Base-by-base conservation (phyloP, 2,888 invertebrate species). In the Agonopterix heracliana region DNA sequence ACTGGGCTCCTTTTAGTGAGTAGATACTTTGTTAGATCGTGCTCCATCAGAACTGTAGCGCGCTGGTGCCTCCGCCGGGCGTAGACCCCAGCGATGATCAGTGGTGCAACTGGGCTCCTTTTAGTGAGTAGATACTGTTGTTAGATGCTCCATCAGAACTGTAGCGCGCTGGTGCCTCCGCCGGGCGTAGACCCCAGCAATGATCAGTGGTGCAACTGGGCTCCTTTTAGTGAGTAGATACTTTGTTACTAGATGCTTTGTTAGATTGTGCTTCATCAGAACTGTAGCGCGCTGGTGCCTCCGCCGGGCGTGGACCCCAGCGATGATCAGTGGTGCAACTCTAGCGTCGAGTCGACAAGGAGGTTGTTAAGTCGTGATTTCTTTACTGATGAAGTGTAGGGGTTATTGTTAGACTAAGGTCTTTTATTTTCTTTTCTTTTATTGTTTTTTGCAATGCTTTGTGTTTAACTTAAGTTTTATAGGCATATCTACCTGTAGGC, bases 31-130 rank as follows among this genome's bases (percentile, higher is more conserved):
- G 17, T 17, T 17, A 2, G 4, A 4, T 3, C 60, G 95, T 96
- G 13, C 89, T 98, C 41, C 93, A 95, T 70, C 91, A 91, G 66
- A 97, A 98, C 82, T 97, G 97, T 78, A 92, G 93, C 45, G 77
- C 76, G 41, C 69, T 93, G n/a, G n/a, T n/a, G 2, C 92, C 93
- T 2, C 92, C 93, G 0, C 78, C 89, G 0, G 83, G 86, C 51
- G 71, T 84, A 0, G 74, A 82, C 55, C 87, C 90, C 13, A 75
- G 80, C 12, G 80, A 84, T 51, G 78, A 84, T 46, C 91, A 91
- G 45, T 96, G 96, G 93, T 96, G 96, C 66, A 94, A 96, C 71
- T 96, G 96, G 93, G 91, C 94, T 12, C 96, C 96, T 1, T 96
- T 96, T 73, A 93, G 96, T 96, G 81, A 91, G 91, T 76, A 50